Percentiles rank a stretch among this genome's conserved stretches.
These are phyloP conservation scores for Pangasius macronema DNA, from an alignment of 2,797 vertebrate species.

Conservation along the genomic window DNA sequence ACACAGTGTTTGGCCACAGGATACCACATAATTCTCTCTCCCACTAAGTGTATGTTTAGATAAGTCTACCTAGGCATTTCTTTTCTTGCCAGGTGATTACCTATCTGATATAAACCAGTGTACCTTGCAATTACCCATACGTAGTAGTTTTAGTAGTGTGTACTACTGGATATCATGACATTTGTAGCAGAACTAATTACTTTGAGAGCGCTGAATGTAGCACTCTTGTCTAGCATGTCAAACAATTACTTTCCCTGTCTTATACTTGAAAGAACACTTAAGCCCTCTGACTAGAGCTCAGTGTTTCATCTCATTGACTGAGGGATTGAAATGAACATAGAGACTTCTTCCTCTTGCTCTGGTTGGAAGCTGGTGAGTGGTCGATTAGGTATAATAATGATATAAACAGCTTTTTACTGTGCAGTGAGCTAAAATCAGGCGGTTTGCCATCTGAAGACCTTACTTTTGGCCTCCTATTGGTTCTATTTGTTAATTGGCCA, in stretches of 20 bases:
- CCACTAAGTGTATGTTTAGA: background rate
- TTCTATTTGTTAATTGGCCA: background rate
- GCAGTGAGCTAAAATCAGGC: background rate
- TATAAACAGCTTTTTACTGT: background rate
- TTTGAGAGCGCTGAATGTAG: background rate
- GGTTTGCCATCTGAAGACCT: background rate
- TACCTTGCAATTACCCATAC: background rate
- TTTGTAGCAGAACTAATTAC: background rate
- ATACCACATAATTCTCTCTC: background rate
- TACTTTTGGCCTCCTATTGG: background rate
- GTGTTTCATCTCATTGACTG: too few relatives aligned
- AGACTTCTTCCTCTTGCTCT: background rate
- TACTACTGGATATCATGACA: background rate
- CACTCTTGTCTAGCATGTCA: too few relatives aligned
- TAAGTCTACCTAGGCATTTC: background rate
- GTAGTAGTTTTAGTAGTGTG: background rate
- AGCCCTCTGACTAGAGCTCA: background rate
- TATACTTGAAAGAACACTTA: background rate
- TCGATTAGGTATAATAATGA: background rate
- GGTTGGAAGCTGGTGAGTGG: background rate
- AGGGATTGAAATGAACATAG: background rate
- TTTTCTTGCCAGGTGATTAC: background rate
- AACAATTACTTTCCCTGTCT: constrained; percentile 3
- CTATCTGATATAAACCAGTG: background rate
- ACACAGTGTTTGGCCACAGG: background rate